Evolutionary conservation across 2,797 vertebrate genomes (phyloP), one percentile per base, ranked within the genome.

Genomic region (Spheniscus humboldti): DNA sequence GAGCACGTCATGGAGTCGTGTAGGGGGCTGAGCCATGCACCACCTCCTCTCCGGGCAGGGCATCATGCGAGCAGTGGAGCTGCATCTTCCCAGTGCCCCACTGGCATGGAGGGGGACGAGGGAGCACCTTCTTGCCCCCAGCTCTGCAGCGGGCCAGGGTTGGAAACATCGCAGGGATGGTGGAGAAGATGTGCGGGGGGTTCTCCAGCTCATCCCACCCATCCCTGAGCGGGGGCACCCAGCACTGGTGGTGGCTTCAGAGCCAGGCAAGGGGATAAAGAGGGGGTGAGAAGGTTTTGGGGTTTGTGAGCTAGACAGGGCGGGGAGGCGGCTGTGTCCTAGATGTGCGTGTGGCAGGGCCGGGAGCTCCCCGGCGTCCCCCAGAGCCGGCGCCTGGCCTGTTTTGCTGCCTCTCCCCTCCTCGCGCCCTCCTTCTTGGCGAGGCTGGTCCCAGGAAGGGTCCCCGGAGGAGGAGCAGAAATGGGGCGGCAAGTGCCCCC

Each of bases 391-490:
- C 1, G 4, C 68, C 90, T 86, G 87, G 25, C 94, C 94, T 6
- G 79, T 67, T 97, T 96, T 92, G 43, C 72, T 72, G 75, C 56
- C 47, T 87, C 19, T 94, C 63, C 62, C 81, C 91, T 92, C 88
- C 86, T 89, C 9, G 0, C 5, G 94, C 59, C 95, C 97, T 96
- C 73, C 35, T 97, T 97, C 78, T 96, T 27, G 16, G 33, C 0
- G 2, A 94, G 25, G 71, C 74, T 5, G 30, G 53, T 90, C 50
- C 59, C 5, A 18, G 74, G 45, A 96, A 73, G 64, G 59, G 66
- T 92, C 86, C 78, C 88, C 1, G 23, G 92, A 86, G 91, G 67
- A 80, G 71, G 35, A 95, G 43, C 56, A 59, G 72, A 97, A 97
- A 64, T 94, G 85, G 93, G 90, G 92, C 8, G 1, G 33, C 9